Base-by-base conservation (phyloP, 2,888 invertebrate genomes). In the Choristoneura rosaceana region DNA sequence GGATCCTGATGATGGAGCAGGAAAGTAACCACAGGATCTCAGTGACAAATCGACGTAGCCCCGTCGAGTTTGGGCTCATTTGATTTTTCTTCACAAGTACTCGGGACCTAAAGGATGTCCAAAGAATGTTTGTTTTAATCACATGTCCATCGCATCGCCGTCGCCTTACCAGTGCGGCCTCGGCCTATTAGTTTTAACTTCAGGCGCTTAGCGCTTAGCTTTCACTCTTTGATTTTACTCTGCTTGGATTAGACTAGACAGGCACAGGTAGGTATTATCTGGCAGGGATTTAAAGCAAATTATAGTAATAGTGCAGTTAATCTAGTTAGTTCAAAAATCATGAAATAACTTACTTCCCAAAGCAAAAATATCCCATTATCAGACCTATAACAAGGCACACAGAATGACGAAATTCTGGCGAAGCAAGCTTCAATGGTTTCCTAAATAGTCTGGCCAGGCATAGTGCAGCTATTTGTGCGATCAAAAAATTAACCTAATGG, bases 341-440 rank as follows among this genome's bases (percentile, higher is more conserved):
- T 73, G 74, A 71, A 71, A 74, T 66, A 84, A 94, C 96, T 96
- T 95, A 97, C 96, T 95, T 96, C 91, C 98, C 98, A 90, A 98
- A 98, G 92, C 98, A 98, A 94, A 98, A 97, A 93, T 97, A 97
- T 80, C 97, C 97, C 89, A 98, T 96, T 82, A 95, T 90, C 84
- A 98, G 95, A 81, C 98, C 98, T 85, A 97, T 93, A 77, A 96
- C 89, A 80, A 98, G 95, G 82, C 97, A 97, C 86, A 97, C 96
- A 81, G 95, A 95, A 94, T 98, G 98, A 80, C 98, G 96, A 73
- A 96, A 95, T 78, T 95, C 95, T 80, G 97, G 94, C 81, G 95
- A 96, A 82, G 95, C 95, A 78, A 96, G 96, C 91, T 96, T 96
- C 80, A 98, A 94, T 82, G 96, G 95, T 82, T 96, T 96, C 87